Conservation (phyloP, 2,888 invertebrate genomes). For the Xestia rhomboidea region DNA sequence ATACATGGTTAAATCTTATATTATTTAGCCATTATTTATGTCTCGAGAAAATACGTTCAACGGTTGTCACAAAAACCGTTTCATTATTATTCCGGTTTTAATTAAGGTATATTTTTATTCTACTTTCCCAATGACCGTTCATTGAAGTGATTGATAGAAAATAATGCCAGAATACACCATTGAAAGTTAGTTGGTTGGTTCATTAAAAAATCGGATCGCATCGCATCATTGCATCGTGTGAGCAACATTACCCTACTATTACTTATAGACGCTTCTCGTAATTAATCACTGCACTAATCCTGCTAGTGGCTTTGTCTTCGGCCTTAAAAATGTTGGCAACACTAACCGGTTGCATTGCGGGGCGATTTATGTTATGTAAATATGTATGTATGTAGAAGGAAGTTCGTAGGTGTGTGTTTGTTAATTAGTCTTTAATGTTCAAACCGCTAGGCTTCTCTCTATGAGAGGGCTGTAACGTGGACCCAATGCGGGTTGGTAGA, state of each 20-base stretch:
- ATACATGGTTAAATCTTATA: too few relatives aligned
- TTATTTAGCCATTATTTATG: too few relatives aligned
- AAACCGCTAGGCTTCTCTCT: not conserved
- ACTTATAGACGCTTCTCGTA: conserved; percentile 29
- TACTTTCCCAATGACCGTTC: not conserved
- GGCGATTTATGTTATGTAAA: not conserved
- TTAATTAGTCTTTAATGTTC: not conserved
- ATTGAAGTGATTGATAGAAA: not conserved
- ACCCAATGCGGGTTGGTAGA: not conserved
- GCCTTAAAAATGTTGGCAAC: conserved; percentile 52
- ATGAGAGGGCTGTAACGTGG: not conserved
- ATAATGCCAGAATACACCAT: not conserved
- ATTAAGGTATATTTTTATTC: not conserved
- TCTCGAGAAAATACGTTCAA: too few relatives aligned
- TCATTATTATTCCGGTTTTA: not conserved
- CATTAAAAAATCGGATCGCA: not conserved
- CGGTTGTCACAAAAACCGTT: not conserved
- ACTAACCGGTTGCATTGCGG: conserved; percentile 14
- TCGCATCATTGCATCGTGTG: not conserved
- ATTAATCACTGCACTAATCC: conserved; percentile 58
- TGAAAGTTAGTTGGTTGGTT: not conserved
- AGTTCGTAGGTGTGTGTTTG: not conserved
- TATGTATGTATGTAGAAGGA: not conserved
- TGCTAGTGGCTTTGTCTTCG: conserved; percentile 40
- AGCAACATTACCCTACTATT: conserved; percentile 3